Evolutionary conservation across 2,113 vertebrate genomes (phyloP).

Genomic region (Speoplatyrhinus poulsoni): DNA sequence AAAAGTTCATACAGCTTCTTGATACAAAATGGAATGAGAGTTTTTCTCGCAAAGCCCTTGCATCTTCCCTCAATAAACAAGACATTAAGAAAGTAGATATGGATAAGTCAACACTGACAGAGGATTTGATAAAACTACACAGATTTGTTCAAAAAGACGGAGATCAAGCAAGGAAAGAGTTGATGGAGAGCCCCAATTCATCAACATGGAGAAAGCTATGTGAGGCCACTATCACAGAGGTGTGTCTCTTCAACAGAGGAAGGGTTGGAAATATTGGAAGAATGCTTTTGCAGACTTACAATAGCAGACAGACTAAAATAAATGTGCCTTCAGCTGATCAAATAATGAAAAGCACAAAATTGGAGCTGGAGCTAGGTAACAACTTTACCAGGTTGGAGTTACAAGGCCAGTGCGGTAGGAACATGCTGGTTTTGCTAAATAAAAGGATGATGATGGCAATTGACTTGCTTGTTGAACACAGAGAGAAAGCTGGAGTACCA

Average conservation of each 20-base stretch:
- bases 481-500: slow-evolving; percentile 59
- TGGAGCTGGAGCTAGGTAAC: slow-evolving; percentile 62
- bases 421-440: slow-evolving; percentile 67
- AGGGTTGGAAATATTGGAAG: slow-evolving; percentile 67
- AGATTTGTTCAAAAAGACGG: slow-evolving; percentile 55
- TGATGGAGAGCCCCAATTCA: slow-evolving; percentile 59
- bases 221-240: slow-evolving; percentile 66
- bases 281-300: slow-evolving; percentile 62
- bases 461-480: slow-evolving; percentile 57
- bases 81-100: slow-evolving; percentile 47
- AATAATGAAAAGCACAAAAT: slow-evolving; percentile 61
- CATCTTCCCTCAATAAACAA: slow-evolving; percentile 31
- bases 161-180: slow-evolving; percentile 58
- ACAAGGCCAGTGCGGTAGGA: slow-evolving; percentile 69
- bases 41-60: slow-evolving; percentile 60
- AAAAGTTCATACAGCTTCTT: slow-evolving; percentile 67
- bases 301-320: slow-evolving; percentile 42
- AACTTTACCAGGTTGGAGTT: slow-evolving; percentile 63
- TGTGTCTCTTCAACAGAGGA: slow-evolving; percentile 71
- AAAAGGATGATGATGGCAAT: slow-evolving; percentile 62
- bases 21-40: slow-evolving; percentile 66
- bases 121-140: slow-evolving; percentile 68
- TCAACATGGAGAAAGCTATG: slow-evolving; percentile 70
- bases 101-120: slow-evolving; percentile 60
- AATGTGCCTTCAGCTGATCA: slow-evolving; percentile 61